Evolutionary conservation across 1,140 invertebrate species (phyloP).

Genomic region (Lasioglossum albipes): DNA sequence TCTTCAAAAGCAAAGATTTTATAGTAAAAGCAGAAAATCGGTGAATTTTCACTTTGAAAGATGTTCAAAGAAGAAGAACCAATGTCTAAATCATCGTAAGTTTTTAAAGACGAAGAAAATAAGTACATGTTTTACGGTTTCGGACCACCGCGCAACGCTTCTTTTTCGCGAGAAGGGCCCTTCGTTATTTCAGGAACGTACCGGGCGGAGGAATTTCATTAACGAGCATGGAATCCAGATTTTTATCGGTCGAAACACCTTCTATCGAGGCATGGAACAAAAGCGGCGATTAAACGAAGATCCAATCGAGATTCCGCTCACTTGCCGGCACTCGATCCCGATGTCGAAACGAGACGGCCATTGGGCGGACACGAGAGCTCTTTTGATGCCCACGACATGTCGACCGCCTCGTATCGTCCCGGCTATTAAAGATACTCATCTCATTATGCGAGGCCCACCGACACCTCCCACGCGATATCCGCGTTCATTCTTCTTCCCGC

Average conservation of each 20-base stretch:
- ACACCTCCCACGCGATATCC: conserved; percentile 34
- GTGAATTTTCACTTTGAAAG: too few relatives aligned
- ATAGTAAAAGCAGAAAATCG: too few relatives aligned
- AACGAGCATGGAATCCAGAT: background rate
- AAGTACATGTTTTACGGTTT: too few relatives aligned
- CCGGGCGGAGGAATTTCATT: background rate
- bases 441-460: conserved; percentile 35
- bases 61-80: too few relatives aligned
- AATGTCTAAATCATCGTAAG: too few relatives aligned
- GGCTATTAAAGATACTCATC: conserved; percentile 46
- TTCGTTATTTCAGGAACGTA: background rate
- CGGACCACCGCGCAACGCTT: background rate
- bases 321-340: background rate
- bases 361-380: background rate
- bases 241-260: conserved; percentile 9
- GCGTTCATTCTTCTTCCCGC: conserved; percentile 13
- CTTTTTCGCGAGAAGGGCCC: background rate
- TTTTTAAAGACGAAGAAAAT: too few relatives aligned
- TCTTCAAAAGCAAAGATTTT: too few relatives aligned
- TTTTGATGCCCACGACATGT: conserved; percentile 24
- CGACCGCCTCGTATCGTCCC: conserved; percentile 24
- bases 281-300: conserved; percentile 23
- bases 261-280: conserved; percentile 6
- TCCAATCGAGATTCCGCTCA: conserved; percentile 27
- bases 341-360: background rate